phyloP scores from a whole-genome alignment of 2,113 vertebrate species.

The Podiceps cristatus region DNA sequence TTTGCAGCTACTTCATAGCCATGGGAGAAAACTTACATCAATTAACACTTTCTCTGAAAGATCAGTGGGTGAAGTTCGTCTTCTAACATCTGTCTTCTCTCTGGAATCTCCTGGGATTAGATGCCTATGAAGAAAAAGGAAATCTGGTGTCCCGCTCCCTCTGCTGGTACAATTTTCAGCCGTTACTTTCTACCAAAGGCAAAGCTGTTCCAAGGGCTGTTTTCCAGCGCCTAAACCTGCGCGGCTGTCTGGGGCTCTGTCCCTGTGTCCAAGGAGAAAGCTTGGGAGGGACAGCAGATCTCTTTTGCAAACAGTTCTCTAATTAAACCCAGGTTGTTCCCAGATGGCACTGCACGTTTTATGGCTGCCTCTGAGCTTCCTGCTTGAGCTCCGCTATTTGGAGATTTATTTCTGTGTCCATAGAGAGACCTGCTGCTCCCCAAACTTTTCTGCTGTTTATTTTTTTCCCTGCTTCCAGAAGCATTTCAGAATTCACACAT shows the following conservation, averaged over 20 bases:
- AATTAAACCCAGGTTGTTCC: neutral
- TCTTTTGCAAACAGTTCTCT: neutral
- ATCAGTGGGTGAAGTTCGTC: neutral
- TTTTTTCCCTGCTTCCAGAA: neutral
- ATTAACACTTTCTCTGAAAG: neutral
- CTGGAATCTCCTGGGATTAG: neutral
- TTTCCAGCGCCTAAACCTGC: neutral
- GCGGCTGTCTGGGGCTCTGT: neutral
- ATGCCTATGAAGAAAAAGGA: neutral
- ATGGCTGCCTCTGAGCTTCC: neutral
- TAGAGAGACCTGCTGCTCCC: neutral
- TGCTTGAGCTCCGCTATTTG: neutral
- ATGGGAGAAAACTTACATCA: neutral
- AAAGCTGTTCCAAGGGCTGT: neutral
- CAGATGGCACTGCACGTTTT: neutral
- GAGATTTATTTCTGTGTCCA: neutral
- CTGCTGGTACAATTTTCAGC: slow-evolving; percentile 52
- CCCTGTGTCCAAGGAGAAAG: neutral
- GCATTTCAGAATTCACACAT: neutral
- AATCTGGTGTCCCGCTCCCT: slow-evolving; percentile 58
- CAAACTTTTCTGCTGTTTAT: neutral
- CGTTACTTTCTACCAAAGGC: neutral
- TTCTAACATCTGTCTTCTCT: neutral
- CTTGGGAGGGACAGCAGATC: neutral
- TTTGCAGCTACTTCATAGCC: neutral